Evolutionary conservation across 2,888 invertebrate species (phyloP).

Genomic region (Drosophila conformis): DNA sequence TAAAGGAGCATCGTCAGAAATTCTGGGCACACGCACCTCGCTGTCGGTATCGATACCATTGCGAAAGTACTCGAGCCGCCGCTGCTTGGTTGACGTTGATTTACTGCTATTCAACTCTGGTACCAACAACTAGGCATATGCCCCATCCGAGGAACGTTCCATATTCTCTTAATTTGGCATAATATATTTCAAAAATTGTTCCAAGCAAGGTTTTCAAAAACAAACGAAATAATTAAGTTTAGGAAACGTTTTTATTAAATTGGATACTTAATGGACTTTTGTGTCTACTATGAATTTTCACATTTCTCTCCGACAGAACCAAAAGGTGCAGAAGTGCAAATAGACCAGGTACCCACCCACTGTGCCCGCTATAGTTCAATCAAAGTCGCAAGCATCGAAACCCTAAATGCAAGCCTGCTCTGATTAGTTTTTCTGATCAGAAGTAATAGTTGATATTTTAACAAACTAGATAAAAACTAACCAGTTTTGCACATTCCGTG

Average conservation of each 20-base stretch:
- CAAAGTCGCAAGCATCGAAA: neutral
- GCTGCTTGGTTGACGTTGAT: conserved; percentile 10
- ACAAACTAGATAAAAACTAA: neutral
- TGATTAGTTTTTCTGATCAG: neutral
- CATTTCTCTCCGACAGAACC: neutral
- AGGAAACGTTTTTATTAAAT: neutral
- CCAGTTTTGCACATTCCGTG: neutral
- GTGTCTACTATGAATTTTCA: neutral
- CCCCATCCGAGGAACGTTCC: neutral
- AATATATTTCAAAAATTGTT: neutral
- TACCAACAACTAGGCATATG: neutral
- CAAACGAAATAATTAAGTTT: neutral
- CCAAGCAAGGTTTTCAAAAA: neutral
- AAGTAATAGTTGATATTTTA: no score
- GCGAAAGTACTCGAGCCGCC: conserved; percentile 50
- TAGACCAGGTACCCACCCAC: no score
- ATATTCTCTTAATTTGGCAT: neutral
- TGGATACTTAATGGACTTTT: neutral
- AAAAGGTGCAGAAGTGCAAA: neutral
- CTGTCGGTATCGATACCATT: conserved; percentile 53
- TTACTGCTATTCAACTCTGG: neutral
- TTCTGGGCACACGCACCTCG: conserved; percentile 51
- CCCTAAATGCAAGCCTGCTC: neutral
- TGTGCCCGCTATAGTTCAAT: neutral
- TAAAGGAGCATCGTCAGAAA: neutral